These are phyloP conservation scores for Butastur rufipennis DNA, from an alignment of 2,113 vertebrate genomes.

Conservation along the genomic window DNA sequence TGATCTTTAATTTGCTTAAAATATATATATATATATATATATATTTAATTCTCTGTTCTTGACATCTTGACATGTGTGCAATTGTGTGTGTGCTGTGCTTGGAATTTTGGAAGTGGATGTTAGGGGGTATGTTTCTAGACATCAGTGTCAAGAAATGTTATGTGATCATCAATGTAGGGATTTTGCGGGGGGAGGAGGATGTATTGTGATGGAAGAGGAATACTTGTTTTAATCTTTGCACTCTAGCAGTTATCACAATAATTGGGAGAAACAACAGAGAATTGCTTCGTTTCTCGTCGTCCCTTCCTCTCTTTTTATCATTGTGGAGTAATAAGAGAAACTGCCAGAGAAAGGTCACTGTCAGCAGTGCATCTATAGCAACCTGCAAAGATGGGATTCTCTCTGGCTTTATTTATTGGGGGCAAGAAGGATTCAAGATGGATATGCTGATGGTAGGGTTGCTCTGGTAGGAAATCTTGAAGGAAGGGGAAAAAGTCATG, in stretches of 20 bases:
- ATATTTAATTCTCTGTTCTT: not conserved
- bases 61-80: not conserved
- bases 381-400: not conserved
- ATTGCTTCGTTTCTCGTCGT: not conserved
- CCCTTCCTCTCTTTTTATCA: not conserved
- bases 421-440: not conserved
- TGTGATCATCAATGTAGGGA: no score
- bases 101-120: not conserved
- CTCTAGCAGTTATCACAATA: not conserved
- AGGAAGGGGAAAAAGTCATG: accelerated
- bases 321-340: not conserved
- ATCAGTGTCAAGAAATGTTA: not conserved
- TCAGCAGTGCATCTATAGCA: not conserved
- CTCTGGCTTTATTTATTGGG: not conserved
- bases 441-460: not conserved
- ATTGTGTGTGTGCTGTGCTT: not conserved
- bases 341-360: not conserved
- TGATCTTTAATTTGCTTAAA: not conserved
- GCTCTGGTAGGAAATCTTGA: not conserved
- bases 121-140: not conserved
- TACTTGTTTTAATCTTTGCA: not conserved
- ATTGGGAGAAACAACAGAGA: not conserved
- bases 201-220: not conserved
- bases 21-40: no score
- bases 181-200: no score